Evolutionary conservation across 2,797 vertebrate genomes (phyloP).

Genomic region (Meriones psammophilus): DNA sequence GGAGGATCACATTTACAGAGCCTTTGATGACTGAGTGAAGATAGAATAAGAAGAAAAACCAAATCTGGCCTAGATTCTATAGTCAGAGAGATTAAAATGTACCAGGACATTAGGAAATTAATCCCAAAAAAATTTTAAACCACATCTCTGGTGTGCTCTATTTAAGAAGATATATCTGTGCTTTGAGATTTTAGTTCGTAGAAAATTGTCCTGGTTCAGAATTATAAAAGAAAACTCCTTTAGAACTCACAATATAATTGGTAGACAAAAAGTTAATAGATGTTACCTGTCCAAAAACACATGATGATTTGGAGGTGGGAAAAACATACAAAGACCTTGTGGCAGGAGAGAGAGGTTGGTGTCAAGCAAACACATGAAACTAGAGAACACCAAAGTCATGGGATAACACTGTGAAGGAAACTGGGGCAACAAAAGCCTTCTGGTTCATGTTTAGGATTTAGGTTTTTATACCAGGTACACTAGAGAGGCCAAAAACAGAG

Average conservation of each 20-base stretch:
- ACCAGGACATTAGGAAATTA: neutral
- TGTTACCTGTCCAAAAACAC: neutral
- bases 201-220: neutral
- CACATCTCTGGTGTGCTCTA: neutral
- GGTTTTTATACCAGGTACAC: neutral
- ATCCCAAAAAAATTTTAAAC: neutral
- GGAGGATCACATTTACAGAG: neutral
- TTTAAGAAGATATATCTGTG: neutral
- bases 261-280: neutral
- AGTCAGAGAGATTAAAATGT: neutral
- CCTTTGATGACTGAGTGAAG: neutral
- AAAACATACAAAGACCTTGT: neutral
- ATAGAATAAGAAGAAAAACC: neutral
- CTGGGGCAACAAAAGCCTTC: neutral
- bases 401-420: neutral
- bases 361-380: rapidly evolving
- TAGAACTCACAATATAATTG: neutral
- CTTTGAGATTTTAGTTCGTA: neutral
- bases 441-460: neutral
- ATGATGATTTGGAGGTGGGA: neutral
- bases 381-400: neutral
- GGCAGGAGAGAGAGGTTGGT: neutral
- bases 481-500: neutral
- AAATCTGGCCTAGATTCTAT: neutral
- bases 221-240: neutral